Base-by-base conservation (phyloP, 92 coral and sea anemone species). In the Plumapathes pennacea region DNA sequence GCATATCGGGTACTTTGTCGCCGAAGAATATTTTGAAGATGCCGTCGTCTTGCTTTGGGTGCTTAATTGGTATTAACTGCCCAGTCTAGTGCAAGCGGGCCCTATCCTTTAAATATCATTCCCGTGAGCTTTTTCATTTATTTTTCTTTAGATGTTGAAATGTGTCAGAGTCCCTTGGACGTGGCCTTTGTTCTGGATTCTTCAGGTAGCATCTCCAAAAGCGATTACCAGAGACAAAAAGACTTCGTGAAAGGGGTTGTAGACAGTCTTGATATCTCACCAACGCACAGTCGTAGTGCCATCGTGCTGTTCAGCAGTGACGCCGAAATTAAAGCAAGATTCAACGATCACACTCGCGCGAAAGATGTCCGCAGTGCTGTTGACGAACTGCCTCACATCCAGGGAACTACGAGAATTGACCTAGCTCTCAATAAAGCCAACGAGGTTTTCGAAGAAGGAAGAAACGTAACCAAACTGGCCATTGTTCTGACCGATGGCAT, bases 151-250 rank as follows among this genome's bases (percentile, higher is more conserved):
- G n/a, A n/a, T n/a, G n/a, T n/a, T n/a, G n/a, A n/a, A n/a, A n/a
- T n/a, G n/a, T n/a, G n/a, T n/a, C n/a, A n/a, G n/a, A n/a, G n/a
- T n/a, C n/a, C n/a, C n/a, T n/a, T n/a, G 30, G 97, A 90, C 50
- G 54, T 90, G 28, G 70, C 85, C 8, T 90, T 90, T 45, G 71
- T 86, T 13, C 25, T 90, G 54, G 97, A 90, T 57, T 88, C 95
- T 5, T 90, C 97, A 3, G 76, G 86, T 55, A 85, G 77, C 13
- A 50, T 87, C 30, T 27, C 88, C 10, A 57, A 56, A 59, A 69
- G 52, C 3, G 71, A 82, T 32, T 90, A 71, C 64, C 58, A 59
- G 36, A 57, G 56, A 22, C 72, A 86, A 47, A 74, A 86, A 67
- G 51, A 66, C 27, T 77, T 90, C 21, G 80, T 83, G 25, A 61